phyloP scores from a whole-genome alignment of 1,140 invertebrate genomes.

The Dolichoris vasculosae region DNA sequence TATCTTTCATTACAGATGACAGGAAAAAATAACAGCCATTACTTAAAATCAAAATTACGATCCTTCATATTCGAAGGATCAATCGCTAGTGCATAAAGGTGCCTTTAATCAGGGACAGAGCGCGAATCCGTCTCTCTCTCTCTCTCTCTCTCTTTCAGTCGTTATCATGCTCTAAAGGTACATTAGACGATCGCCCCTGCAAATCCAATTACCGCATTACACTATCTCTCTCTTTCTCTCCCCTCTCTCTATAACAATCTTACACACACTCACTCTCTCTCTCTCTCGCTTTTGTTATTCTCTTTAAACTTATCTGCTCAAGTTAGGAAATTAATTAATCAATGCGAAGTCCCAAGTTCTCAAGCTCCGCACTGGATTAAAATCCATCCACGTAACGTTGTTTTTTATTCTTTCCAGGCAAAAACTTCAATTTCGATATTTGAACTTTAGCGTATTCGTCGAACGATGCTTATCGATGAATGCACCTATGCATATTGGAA shows the following conservation, averaged over 20 bases:
- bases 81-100: background rate
- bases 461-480: background rate
- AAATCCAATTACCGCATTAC: constrained; percentile 29
- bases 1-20: background rate
- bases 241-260: background rate
- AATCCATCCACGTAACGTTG: background rate
- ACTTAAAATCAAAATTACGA: background rate
- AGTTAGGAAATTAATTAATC: constrained; percentile 48
- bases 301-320: constrained; percentile 39
- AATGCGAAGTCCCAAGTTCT: background rate
- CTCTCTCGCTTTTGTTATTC: background rate
- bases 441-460: background rate
- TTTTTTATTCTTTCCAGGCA: background rate
- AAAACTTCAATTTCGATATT: background rate
- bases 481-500: background rate
- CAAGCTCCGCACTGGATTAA: background rate
- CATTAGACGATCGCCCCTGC: constrained; percentile 28
- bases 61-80: background rate
- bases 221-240: background rate
- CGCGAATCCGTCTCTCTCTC: too few relatives aligned
- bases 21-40: background rate
- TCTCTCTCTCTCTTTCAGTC: too few relatives aligned
- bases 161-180: constrained; percentile 30
- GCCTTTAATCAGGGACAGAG: constrained; percentile 24
- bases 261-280: background rate